Evolutionary conservation across 1,140 invertebrate species (phyloP).

Genomic region (Calephelis virginiensis): DNA sequence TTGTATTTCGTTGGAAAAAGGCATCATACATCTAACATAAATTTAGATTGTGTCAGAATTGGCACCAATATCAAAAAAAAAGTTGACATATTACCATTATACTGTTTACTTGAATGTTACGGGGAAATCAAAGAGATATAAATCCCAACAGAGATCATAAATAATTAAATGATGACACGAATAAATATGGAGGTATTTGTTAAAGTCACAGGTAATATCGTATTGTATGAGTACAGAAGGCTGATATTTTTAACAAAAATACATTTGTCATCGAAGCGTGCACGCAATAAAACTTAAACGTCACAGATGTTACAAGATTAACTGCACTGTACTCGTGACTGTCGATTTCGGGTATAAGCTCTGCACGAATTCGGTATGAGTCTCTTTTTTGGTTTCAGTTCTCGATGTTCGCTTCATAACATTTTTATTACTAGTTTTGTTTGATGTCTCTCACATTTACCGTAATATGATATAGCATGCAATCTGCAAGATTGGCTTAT

Average conservation of each 20-base stretch:
- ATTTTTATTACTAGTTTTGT: neutral
- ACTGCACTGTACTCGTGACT: slow-evolving; percentile 19
- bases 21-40: no score
- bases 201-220: slow-evolving; percentile 6
- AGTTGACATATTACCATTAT: slow-evolving; percentile 48
- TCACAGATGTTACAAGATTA: slow-evolving; percentile 26
- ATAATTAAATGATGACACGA: neutral
- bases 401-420: neutral
- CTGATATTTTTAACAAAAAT: slow-evolving; percentile 19
- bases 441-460: neutral
- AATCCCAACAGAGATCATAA: no score
- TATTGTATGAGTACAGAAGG: neutral
- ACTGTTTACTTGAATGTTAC: slow-evolving; percentile 84
- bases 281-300: slow-evolving; percentile 19
- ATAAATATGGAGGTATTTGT: neutral
- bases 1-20: no score
- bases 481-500: no score
- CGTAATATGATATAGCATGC: neutral
- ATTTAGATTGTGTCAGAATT: no score
- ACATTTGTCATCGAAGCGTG: slow-evolving; percentile 20
- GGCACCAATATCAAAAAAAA: slow-evolving; percentile 34
- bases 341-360: slow-evolving; percentile 11
- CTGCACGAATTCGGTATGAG: neutral
- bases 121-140: no score
- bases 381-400: neutral